These are phyloP conservation scores for Tiphia femorata DNA, from an alignment of 2,888 invertebrate genomes.

Conservation along the genomic window DNA sequence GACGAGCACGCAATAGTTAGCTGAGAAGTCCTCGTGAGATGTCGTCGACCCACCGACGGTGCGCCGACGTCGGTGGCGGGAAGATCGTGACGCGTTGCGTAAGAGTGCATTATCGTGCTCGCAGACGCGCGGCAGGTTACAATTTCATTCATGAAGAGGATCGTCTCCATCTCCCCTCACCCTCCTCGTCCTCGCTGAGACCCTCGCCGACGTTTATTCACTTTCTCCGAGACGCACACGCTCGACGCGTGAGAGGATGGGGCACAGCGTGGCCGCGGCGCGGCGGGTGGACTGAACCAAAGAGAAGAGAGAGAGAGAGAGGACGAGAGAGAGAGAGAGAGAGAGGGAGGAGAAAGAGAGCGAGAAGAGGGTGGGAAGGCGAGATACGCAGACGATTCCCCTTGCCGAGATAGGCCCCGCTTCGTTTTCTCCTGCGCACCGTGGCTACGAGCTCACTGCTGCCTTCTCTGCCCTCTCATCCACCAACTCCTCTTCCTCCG, in stretches of 20 bases:
- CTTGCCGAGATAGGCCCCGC: too few relatives aligned
- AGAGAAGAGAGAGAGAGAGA: too few relatives aligned
- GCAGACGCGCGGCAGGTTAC: slow-evolving; percentile 55
- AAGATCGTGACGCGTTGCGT: slow-evolving; percentile 52
- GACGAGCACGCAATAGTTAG: too few relatives aligned
- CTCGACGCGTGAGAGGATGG: too few relatives aligned
- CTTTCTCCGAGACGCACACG: slow-evolving; percentile 42
- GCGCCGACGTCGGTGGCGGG: too few relatives aligned
- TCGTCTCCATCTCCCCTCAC: slow-evolving; percentile 38
- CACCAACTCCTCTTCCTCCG: too few relatives aligned
- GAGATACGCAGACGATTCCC: too few relatives aligned
- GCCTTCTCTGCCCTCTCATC: too few relatives aligned
- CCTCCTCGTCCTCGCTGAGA: slow-evolving; percentile 29
- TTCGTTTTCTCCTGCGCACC: background rate
- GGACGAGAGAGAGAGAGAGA: background rate
- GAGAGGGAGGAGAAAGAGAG: background rate
- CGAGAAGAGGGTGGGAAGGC: slow-evolving; percentile 10
- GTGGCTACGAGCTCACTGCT: too few relatives aligned
- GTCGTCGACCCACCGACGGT: slow-evolving; percentile 37
- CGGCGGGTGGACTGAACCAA: background rate
- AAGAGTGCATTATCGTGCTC: slow-evolving; percentile 56
- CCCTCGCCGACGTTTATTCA: slow-evolving; percentile 34
- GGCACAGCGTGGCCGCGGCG: background rate
- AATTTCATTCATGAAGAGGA: slow-evolving; percentile 57
- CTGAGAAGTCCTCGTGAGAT: background rate